Base-by-base conservation (phyloP, 2,888 invertebrate genomes). In the Elysia crispata region DNA sequence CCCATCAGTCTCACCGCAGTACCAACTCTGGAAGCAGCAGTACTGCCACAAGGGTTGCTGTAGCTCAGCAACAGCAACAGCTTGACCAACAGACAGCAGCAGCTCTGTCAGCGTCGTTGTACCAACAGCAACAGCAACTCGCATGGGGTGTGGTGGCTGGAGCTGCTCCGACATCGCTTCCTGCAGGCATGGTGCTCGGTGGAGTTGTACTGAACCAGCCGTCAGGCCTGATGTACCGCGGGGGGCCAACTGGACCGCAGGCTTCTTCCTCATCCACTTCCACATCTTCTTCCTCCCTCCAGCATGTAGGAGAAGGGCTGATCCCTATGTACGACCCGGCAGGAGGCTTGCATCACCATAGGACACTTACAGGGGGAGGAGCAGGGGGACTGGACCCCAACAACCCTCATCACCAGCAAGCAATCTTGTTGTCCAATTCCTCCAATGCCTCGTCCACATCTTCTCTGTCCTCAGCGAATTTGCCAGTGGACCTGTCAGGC, bases 101-200 rank as follows among this genome's bases (percentile, higher is more conserved):
- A 79, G 18, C 30, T 3, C 60, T 20, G 15, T 23, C 60, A 15
- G n/a, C 86, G 77, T 79, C 85, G 72, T 81, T 86, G 84, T 82
- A 87, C 50, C 87, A 87, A 66, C 88, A 86, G 64, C 84, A 83
- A 57, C 87, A 84, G 77, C 87, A 86, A 79, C 86, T 87, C 31
- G 85, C 87, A 18, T 69, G 28, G 60, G 62, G 60, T 62, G 76
- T 76, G 60, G 62, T 74, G 20, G 31, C 69, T 69, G 31, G 60
- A 6, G 73, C 28, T 11, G 73, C 28, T 20, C 25, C 30, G 25
- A 66, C 54, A 30, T 70, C 33, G 25, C 60, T 72, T 13, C 50
- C 30, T n/a, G 49, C 79, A 5, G 79, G 79, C 18, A 41, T 79
- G 57, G 74, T 75, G 15, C 31, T 79, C 30, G 75, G 79, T 20